Evolutionary conservation across 2,113 vertebrate species (phyloP).

Genomic region (Catharus fuscescens): DNA sequence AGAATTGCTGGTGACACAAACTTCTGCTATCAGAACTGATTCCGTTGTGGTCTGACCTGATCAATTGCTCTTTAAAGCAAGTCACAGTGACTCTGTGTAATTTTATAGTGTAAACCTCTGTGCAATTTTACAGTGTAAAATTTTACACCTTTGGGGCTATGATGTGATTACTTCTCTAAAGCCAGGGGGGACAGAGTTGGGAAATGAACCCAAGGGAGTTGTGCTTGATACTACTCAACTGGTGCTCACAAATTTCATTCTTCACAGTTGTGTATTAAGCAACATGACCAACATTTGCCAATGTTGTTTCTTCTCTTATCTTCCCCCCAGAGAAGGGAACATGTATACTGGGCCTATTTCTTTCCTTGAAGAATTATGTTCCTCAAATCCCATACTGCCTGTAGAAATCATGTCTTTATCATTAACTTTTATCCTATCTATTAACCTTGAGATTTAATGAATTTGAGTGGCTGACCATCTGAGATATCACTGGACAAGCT

Average conservation of each 20-base stretch:
- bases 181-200: background rate
- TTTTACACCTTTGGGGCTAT: background rate
- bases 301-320: constrained; percentile 32
- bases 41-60: background rate
- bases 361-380: constrained; percentile 14
- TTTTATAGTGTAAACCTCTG: background rate
- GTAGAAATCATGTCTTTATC: background rate
- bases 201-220: background rate
- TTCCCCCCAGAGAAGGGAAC: background rate
- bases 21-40: background rate
- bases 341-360: background rate
- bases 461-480: background rate
- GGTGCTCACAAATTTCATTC: background rate
- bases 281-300: background rate
- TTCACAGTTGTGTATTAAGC: background rate
- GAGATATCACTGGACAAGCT: background rate
- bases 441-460: background rate
- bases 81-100: background rate
- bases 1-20: background rate
- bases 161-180: background rate
- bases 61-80: background rate
- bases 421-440: background rate
- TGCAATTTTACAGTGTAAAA: background rate
- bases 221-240: background rate
- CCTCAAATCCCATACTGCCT: background rate